Evolutionary conservation across 2,888 invertebrate species (phyloP).

Genomic region (Hemithea aestivaria): DNA sequence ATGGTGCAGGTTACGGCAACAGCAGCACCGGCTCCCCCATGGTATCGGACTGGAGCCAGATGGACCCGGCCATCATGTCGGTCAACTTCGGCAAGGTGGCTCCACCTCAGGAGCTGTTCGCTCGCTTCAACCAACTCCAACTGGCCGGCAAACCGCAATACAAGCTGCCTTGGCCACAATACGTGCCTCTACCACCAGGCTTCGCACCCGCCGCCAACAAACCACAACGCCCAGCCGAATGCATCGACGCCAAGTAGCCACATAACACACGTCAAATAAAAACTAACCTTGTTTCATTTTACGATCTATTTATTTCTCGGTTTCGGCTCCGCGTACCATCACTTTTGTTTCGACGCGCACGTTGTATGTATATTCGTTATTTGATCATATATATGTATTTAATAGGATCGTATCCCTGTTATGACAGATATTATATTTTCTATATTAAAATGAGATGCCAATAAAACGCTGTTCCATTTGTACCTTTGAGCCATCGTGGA

Average conservation of each 20-base stretch:
- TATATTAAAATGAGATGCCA: conserved; percentile 71
- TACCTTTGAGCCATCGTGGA: conserved; percentile 64
- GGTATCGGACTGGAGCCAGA: conserved; percentile 91
- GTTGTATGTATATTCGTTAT: conserved; percentile 61
- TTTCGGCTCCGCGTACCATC: conserved; percentile 37
- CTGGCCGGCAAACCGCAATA: conserved; percentile 38
- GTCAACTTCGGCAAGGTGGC: conserved; percentile 76
- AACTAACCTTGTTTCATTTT: conserved; percentile 78
- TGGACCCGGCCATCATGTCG: conserved; percentile 95
- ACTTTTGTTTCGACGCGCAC: conserved; percentile 32
- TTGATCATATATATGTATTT: conserved; percentile 50
- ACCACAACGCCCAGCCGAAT: conserved; percentile 62
- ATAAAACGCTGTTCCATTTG: conserved; percentile 66
- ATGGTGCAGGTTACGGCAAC: conserved; percentile 45
- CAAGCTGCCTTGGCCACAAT: too few species aligned
- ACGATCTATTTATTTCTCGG: conserved; percentile 47
- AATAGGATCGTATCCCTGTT: conserved; percentile 65
- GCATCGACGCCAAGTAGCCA: conserved; percentile 75
- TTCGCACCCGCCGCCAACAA: conserved; percentile 66
- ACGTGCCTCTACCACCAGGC: conserved; percentile 68
- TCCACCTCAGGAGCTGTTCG: conserved; percentile 67
- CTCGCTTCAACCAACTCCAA: conserved; percentile 60
- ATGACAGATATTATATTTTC: conserved; percentile 70
- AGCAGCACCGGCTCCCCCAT: conserved; percentile 55
- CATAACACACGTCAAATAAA: conserved; percentile 73